phyloP scores from a whole-genome alignment of 2,797 vertebrate genomes.

The Jordanella pulchra region DNA sequence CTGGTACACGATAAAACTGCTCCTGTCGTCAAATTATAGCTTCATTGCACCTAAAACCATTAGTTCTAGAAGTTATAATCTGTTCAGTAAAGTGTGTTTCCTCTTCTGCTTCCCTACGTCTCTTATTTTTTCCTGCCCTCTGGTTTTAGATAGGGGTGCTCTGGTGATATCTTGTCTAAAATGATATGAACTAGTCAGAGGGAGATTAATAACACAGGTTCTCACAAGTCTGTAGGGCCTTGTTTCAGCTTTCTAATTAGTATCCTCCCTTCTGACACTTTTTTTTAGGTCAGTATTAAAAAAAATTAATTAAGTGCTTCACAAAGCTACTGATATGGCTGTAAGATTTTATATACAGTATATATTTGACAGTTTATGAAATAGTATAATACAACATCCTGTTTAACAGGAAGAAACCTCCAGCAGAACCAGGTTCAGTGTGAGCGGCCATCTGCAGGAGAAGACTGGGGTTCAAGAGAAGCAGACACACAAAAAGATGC shows the following conservation, averaged over 20 bases:
- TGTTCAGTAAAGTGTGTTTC: background rate
- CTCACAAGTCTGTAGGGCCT: conserved; percentile 1
- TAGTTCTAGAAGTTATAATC: conserved; percentile 32
- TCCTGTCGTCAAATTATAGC: conserved; percentile 26
- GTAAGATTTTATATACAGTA: background rate
- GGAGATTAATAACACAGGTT: conserved; percentile 20
- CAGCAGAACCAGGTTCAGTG: too few relatives aligned
- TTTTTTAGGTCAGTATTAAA: background rate
- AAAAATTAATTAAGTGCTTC: background rate
- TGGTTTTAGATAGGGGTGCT: conserved; percentile 2
- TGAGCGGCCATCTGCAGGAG: too few relatives aligned
- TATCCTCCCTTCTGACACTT: background rate
- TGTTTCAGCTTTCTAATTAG: conserved; percentile 9
- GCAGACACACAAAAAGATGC: too few relatives aligned
- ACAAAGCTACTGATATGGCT: background rate
- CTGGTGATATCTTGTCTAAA: conserved; percentile 6
- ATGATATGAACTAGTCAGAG: background rate
- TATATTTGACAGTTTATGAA: background rate
- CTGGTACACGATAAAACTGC: conserved; percentile 2
- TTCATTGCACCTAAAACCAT: conserved; percentile 54
- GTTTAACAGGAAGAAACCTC: too few relatives aligned
- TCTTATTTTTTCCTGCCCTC: conserved; percentile 14
- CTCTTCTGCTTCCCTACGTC: background rate
- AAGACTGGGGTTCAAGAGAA: too few relatives aligned
- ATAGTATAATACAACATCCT: background rate